Base-by-base conservation (phyloP, 2,888 invertebrate species). In the Cataglyphis cursor region DNA sequence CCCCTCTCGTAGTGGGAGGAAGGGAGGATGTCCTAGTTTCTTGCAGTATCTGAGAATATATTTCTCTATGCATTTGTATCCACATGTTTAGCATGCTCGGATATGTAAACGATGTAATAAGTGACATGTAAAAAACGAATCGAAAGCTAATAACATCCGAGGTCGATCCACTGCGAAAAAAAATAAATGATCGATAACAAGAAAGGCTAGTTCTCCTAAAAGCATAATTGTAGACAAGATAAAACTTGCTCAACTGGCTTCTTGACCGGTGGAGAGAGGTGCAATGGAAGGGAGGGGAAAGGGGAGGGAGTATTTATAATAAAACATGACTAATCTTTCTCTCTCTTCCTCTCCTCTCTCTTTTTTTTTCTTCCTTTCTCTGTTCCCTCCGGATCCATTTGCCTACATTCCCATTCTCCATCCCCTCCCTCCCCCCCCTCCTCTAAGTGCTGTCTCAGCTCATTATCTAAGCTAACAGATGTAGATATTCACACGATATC, bases 391-490 rank as follows among this genome's bases (percentile, higher is more conserved):
- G 64, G 35, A 68, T 64, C 57, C 81, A 70, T 62, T 80, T 74
- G 80, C 61, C 57, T 57, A 15, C 21, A n/a, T 81, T 38, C 66
- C 18, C 73, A 80, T 80, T 70, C 61, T 80, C 72, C 59, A 81
- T 81, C 68, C 82, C 87, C 75, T 68, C 68, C 74, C 61, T 72
- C 31, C 24, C 1, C 24, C 24, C 68, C 74, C 59, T 72, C 31
- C 24, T 65, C 51, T 12, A 61, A 82, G 31, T 51, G 73, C 78
- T 72, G 78, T 72, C 82, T 72, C 82, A 82, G 81, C 84, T 87
- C 87, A 89, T 91, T 92, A 93, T 93, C 91, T 92, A 88, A 91
- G 92, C 88, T 92, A 92, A 90, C 89, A 88, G 88, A 89, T 88
- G 85, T 85, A 85, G 83, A 76, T 81, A 87, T 92, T 91, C 87